Conservation (phyloP, 2,113 vertebrate species). For the Trinectes maculatus region DNA sequence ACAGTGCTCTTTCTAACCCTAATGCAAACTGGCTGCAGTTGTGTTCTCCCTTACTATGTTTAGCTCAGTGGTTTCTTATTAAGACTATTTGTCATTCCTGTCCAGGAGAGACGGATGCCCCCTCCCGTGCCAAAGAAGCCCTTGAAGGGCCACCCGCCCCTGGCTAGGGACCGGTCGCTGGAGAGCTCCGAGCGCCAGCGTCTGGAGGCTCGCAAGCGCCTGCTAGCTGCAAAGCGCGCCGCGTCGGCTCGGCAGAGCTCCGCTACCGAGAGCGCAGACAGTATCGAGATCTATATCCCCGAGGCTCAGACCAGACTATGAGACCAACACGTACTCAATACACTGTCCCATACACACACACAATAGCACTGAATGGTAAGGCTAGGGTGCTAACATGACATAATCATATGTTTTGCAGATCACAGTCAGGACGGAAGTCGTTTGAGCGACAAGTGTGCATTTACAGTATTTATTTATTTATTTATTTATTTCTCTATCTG, state of each 20-base stretch:
- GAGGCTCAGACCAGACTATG: constrained; percentile 98
- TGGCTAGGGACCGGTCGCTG: constrained; percentile 80
- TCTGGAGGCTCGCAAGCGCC: constrained; percentile 92
- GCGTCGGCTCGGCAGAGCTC: constrained; percentile 96
- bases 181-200: constrained; percentile 91
- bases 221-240: constrained; percentile 93
- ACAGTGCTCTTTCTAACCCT: constrained; percentile 52
- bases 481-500: constrained; percentile 65
- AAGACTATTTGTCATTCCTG: constrained; percentile 70
- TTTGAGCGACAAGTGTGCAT: constrained; percentile 65
- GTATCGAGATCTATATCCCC: constrained; percentile 99
- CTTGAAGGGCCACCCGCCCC: constrained; percentile 73
- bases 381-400: constrained; percentile 65
- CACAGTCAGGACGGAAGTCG: constrained; percentile 45
- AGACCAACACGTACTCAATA: constrained; percentile 62
- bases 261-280: constrained; percentile 95
- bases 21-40: constrained; percentile 44
- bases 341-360: constrained; percentile 50
- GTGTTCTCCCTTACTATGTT: constrained; percentile 46
- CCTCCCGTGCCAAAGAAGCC: constrained; percentile 84
- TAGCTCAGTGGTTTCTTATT: constrained; percentile 44
- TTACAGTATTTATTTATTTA: constrained; percentile 64
- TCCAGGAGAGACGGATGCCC: constrained; percentile 80
- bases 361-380: constrained; percentile 65
- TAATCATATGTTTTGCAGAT: constrained; percentile 54